Percentiles rank a stretch among this genome's conserved stretches.
Conservation (phyloP, 2,797 vertebrate species). For the Limnodromus scolopaceus region DNA sequence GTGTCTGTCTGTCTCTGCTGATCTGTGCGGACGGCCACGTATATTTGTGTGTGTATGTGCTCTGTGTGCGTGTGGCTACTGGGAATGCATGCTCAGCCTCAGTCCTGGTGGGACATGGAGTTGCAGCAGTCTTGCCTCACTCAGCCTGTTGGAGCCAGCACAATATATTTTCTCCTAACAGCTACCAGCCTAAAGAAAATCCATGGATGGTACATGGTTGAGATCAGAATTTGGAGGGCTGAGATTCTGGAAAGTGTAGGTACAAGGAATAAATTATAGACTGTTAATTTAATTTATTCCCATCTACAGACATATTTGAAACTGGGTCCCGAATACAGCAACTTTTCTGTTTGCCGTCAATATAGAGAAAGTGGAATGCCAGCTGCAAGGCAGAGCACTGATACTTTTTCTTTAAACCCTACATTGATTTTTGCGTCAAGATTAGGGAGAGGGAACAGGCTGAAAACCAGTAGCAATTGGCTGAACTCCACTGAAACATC, state of each 20-base stretch:
- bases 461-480: background rate
- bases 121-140: background rate
- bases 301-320: background rate
- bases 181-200: background rate
- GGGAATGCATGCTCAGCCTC: background rate
- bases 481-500: background rate
- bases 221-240: background rate
- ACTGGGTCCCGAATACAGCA: background rate
- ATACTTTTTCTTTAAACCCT: background rate
- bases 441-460: background rate
- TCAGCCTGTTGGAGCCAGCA: accelerated
- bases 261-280: background rate
- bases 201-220: no score
- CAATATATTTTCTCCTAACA: background rate
- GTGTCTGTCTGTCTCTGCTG: background rate
- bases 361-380: background rate
- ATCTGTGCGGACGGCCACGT: accelerated
- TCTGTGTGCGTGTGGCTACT: background rate
- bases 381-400: background rate
- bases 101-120: background rate
- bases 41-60: no score
- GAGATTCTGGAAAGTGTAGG: background rate
- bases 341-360: background rate
- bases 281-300: background rate
- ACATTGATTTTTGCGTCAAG: background rate